phyloP scores from a whole-genome alignment of 2,888 invertebrate genomes.

The Apamea monoglypha region DNA sequence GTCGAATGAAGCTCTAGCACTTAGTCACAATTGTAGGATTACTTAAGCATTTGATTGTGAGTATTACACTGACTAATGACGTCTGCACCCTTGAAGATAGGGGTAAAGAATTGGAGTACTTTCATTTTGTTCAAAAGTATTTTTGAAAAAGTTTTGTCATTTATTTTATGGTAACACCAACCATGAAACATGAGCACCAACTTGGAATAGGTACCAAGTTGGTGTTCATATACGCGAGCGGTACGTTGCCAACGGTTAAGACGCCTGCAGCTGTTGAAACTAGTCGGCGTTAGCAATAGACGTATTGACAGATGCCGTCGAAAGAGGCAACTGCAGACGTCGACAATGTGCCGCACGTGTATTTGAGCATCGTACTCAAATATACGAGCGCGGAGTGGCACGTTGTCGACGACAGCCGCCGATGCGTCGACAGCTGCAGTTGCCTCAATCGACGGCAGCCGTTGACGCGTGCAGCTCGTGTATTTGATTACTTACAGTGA shows the following conservation, averaged over 20 bases:
- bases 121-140: conserved; percentile 16
- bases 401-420: too few species aligned
- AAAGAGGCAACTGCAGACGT: background rate
- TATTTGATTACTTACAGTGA: background rate
- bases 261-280: too few species aligned
- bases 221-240: background rate
- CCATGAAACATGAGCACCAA: too few species aligned
- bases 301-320: background rate
- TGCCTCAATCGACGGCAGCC: too few species aligned
- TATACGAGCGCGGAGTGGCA: too few species aligned
- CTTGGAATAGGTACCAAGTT: too few species aligned
- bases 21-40: conserved; percentile 65
- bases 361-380: background rate
- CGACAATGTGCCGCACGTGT: background rate
- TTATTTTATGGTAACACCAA: conserved; percentile 3
- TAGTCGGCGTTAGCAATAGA: background rate
- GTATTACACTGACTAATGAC: conserved; percentile 61
- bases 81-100: conserved; percentile 59
- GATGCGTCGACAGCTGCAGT: too few species aligned
- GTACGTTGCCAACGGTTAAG: background rate
- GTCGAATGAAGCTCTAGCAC: conserved; percentile 64
- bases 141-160: conserved; percentile 16
- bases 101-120: conserved; percentile 42
- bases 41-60: conserved; percentile 60
- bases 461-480: too few species aligned